Evolutionary conservation across 2,113 vertebrate genomes (phyloP), one percentile per base, ranked within the genome.

Genomic region (Rynchops niger): DNA sequence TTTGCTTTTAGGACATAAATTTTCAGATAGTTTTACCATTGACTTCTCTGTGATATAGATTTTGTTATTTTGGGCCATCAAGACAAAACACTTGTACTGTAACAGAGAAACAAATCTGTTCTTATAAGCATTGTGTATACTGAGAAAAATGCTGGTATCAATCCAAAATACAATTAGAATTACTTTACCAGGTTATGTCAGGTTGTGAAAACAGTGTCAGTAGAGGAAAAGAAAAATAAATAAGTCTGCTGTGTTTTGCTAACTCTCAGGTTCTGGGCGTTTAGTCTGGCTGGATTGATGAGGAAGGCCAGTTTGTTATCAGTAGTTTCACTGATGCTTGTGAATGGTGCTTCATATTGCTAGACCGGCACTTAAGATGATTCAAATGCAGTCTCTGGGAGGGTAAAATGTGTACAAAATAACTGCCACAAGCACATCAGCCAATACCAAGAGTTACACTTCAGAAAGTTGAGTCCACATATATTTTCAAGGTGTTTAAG

Each of bases 121-220:
- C 81, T 89, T 69, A 52, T 74, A 90, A 88, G 81, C 83, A 40
- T 82, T 83, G 90, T 95, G 70, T 93, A 45, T 95, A 80, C 85
- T 65, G 86, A 88, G 74, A 95, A 93, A 71, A 96, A 94, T 89
- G 95, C 81, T 95, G 72, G 82, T 96, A 96, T 97, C 96, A 92
- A 92, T 96, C 85, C 96, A 96, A 95, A 91, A 93, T 95, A 84
- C 88, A 95, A 94, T 94, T 97, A 93, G 86, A 95, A 96, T 93
- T 95, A 86, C 95, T 98, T 93, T 96, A 88, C 61, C 86, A 89
- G 96, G 93, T 97, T 96, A 96, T 86, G 80, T 86, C 72, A 92
- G 92, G 86, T 93, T 97, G 94, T 94, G 92, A 91, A 97, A 97
- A 95, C 79, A 95, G 53, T 65, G 91, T 88, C 95, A 90, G 67